phyloP scores from a whole-genome alignment of 2,113 vertebrate species.

The cattle (Bos taurus) region ARS-UCD2.0 NC_037329.1:61776501-61777000 shows the following conservation, averaged over 20 bases:
- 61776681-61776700: neutral
- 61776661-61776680: neutral
- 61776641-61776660: neutral
- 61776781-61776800: neutral
- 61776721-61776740: neutral
- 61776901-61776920: neutral
- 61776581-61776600: neutral
- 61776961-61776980: neutral
- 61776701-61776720: neutral
- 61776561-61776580: neutral
- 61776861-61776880: neutral
- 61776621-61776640: neutral
- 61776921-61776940: neutral
- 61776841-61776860: too few relatives aligned
- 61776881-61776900: neutral
- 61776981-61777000: neutral
- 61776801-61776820: neutral
- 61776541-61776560: neutral
- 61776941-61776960: neutral
- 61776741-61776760: neutral
- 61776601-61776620: neutral
- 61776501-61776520: neutral
- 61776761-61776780: neutral
- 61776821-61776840: neutral
- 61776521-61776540: neutral